A percentile compares a stretch with the other conserved stretches of the same genome.
Conservation (phyloP, 2,797 vertebrate species). For the Pyrocephalus nanus region DNA sequence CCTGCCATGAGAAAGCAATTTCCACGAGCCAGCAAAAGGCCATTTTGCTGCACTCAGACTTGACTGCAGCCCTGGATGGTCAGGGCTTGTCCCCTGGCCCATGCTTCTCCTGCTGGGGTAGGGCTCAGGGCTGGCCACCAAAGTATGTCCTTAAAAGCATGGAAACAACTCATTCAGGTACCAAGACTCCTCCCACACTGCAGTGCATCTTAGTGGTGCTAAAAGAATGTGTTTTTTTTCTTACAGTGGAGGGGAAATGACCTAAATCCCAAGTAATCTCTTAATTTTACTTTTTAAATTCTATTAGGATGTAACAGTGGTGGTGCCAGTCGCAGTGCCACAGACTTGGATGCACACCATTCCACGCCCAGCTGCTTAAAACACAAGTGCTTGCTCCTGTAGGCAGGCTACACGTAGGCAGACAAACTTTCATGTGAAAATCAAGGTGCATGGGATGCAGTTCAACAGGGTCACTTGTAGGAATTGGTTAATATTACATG, state of each 20-base stretch:
- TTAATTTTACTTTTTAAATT: not conserved
- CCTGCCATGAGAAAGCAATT: not conserved
- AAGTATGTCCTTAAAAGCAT: not conserved
- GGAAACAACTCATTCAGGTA: not conserved
- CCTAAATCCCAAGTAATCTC: rapidly evolving
- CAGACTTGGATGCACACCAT: not conserved
- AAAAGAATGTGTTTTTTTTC: rapidly evolving
- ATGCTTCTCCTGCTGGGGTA: not conserved
- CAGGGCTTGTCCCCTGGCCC: not conserved
- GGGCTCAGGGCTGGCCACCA: not conserved
- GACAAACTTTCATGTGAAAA: not conserved
- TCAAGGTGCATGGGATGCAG: not conserved
- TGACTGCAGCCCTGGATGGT: not conserved
- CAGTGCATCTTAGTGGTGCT: not conserved
- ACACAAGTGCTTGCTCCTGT: too few relatives aligned
- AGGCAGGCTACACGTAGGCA: rapidly evolving
- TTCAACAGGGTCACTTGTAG: not conserved
- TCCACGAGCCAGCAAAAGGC: not conserved
- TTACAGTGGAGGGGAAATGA: not conserved
- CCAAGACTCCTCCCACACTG: not conserved
- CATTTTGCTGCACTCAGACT: rapidly evolving
- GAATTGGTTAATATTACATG: not conserved
- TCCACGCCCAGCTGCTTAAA: not conserved
- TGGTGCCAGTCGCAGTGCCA: not conserved
- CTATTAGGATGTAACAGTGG: not conserved